phyloP scores from a whole-genome alignment of 2,888 invertebrate genomes.

The Melanchra persicariae region DNA sequence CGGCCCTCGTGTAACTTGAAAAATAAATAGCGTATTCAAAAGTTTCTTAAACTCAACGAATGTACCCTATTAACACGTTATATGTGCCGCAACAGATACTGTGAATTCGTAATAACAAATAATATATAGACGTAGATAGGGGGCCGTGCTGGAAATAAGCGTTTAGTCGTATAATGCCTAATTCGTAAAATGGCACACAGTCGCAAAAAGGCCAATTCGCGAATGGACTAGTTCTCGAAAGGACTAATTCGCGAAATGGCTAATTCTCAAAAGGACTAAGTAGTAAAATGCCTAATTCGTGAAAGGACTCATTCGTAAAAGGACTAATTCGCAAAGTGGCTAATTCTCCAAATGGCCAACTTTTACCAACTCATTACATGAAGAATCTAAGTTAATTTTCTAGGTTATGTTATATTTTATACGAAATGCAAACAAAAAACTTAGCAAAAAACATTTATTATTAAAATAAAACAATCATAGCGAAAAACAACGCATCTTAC shows the following conservation, averaged over 20 bases:
- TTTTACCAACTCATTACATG: too few species aligned
- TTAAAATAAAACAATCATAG: conserved; percentile 21
- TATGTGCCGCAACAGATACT: too few species aligned
- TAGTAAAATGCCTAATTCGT: not conserved
- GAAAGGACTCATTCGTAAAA: not conserved
- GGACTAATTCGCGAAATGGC: not conserved
- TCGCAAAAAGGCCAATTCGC: not conserved
- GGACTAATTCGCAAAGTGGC: not conserved
- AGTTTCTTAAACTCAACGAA: too few species aligned
- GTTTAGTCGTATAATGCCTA: not conserved
- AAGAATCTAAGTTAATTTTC: not conserved
- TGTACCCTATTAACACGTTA: too few species aligned
- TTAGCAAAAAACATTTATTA: conserved; percentile 7
- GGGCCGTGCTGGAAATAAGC: too few species aligned
- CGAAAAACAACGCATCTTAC: conserved; percentile 18
- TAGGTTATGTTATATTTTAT: not conserved
- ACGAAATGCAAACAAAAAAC: not conserved
- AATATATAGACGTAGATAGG: too few species aligned
- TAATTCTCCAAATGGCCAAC: too few species aligned
- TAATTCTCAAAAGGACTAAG: not conserved
- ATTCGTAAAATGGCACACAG: not conserved
- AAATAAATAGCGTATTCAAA: too few species aligned
- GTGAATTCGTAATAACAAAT: too few species aligned
- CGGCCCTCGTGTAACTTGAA: too few species aligned
- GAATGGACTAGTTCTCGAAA: not conserved